Evolutionary conservation across 2,888 invertebrate species (phyloP), one percentile per base, ranked within the genome.

Genomic region (Norana najaformis): DNA sequence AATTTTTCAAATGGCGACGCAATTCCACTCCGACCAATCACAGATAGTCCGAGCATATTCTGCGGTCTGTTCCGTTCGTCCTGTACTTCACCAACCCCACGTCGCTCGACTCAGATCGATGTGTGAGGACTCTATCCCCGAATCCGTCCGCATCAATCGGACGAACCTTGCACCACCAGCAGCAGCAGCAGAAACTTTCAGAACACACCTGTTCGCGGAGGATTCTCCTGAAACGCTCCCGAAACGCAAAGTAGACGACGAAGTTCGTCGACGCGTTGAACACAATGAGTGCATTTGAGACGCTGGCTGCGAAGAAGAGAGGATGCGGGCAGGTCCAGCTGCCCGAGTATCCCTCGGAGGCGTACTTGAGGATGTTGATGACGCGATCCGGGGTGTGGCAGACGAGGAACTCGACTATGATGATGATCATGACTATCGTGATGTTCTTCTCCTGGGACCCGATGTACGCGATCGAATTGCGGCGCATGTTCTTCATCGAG

Each of bases 371-470:
- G 5, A 89, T 35, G 38, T 82, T 89, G 89, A 89, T 38, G 35
- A 89, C 23, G 30, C 89, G 89, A 36, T 89, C 89, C 14, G 89
- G 89, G 30, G 89, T 89, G 85, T 89, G 89, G 36, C 89, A 89
- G 69, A 89, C 38, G 30, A 89, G 39, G 37, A 89, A 82, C 89
- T 89, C 89, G 37, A 89, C 38, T 37, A 91, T 90, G 91, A 91
- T 91, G 85, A 90, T 89, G 69, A 91, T 82, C 90, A 91, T 90
- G 39, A 90, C 83, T 69, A 39, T 39, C 18, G 91, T 91, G 38
- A 91, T 91, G 90, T 91, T 91, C 69, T 89, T 83, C 85, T 91
- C 91, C 85, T 91, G 90, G 36, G 38, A 85, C n/a, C 90, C 89
- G 30, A 89, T 89, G 83, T 91, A 91, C 35, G 83, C 18, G 23